These are phyloP conservation scores for Paramacrobiotus metropolitanus DNA, from an alignment of 1,140 invertebrate species.

Conservation along the genomic window DNA sequence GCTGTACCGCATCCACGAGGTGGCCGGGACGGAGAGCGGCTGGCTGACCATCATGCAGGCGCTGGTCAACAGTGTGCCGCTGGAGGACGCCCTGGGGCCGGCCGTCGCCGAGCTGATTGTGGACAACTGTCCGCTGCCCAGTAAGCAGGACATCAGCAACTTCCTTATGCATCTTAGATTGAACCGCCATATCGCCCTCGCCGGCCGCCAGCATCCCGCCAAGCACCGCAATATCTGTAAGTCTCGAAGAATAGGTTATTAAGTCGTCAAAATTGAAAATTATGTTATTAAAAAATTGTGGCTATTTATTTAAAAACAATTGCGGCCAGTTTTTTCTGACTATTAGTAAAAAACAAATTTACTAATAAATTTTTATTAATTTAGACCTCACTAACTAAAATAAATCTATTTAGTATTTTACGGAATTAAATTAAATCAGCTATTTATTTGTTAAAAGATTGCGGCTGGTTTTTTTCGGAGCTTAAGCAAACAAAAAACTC, in stretches of 20 bases:
- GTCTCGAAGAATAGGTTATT: neutral
- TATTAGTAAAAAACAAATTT: no score
- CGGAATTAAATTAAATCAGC: no score
- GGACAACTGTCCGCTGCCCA: slow-evolving; percentile 72
- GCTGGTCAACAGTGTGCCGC: slow-evolving; percentile 60
- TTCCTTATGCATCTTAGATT: neutral
- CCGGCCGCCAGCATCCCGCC: neutral
- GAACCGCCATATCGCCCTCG: neutral
- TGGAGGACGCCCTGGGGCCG: slow-evolving; percentile 61
- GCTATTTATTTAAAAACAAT: no score
- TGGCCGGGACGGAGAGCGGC: slow-evolving; percentile 66
- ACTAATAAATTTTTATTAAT: neutral
- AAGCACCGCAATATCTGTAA: slow-evolving; percentile 3
- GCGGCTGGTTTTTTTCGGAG: no score
- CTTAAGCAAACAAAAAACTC: no score
- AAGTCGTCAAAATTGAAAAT: neutral
- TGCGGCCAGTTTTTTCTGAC: no score
- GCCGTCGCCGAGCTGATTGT: slow-evolving; percentile 67
- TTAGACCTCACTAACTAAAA: neutral
- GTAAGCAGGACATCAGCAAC: slow-evolving; percentile 27
- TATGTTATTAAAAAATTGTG: neutral
- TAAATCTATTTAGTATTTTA: neutral
- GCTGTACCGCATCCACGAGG: slow-evolving; percentile 52
- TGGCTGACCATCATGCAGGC: slow-evolving; percentile 72
- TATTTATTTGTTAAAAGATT: no score